Evolutionary conservation across 2,113 vertebrate genomes (phyloP).

Genomic region (Anguilla rostrata): DNA sequence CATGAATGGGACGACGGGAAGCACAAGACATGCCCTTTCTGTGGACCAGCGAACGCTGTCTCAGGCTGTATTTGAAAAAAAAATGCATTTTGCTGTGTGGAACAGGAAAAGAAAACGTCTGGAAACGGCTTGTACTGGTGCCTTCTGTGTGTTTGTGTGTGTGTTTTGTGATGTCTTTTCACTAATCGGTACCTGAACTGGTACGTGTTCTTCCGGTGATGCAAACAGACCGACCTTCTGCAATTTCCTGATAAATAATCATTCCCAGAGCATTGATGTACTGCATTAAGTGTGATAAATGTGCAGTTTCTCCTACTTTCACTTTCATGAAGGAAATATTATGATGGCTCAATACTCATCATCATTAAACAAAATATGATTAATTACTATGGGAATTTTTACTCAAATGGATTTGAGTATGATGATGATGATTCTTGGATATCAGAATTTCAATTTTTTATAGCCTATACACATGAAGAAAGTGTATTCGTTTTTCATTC

Average conservation of each 20-base stretch:
- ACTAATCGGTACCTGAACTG: too few relatives aligned
- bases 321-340: slow-evolving; percentile 16
- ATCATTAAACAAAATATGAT: slow-evolving; percentile 1
- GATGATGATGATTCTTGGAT: not conserved
- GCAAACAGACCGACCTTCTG: not conserved
- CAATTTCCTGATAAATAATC: slow-evolving; percentile 6
- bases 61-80: not conserved
- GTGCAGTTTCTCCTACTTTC: slow-evolving; percentile 1
- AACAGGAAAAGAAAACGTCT: not conserved
- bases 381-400: not conserved
- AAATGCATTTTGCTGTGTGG: not conserved
- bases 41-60: not conserved
- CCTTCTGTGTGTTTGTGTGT: not conserved
- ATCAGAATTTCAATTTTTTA: not conserved
- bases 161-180: not conserved
- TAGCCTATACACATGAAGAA: too few relatives aligned
- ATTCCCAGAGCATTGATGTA: not conserved
- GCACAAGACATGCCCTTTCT: not conserved
- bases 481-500: not conserved
- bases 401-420: not conserved
- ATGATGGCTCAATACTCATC: slow-evolving; percentile 11
- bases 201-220: not conserved
- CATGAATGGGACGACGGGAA: not conserved
- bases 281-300: slow-evolving; percentile 14
- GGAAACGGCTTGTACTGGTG: not conserved